Conservation (phyloP, 2,113 vertebrate genomes). For the Typhlomys cinereus region DNA sequence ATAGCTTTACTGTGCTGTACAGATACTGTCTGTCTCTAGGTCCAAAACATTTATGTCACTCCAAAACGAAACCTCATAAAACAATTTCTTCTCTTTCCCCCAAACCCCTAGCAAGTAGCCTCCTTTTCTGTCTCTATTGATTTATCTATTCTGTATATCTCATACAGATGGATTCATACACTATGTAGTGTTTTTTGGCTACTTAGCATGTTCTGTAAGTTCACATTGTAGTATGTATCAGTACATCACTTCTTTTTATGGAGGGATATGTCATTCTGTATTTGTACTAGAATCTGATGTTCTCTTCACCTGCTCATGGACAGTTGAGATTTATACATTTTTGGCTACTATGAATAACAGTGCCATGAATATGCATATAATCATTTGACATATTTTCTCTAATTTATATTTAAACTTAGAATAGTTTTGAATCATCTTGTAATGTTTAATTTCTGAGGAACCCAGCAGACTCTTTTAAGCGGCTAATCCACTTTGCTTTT, state of each 20-base stretch:
- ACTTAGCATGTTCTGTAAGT: neutral
- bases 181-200: neutral
- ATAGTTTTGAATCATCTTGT: neutral
- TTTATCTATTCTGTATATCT: neutral
- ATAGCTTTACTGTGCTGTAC: neutral
- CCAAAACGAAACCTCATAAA: neutral
- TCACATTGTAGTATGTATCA: neutral
- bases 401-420: neutral
- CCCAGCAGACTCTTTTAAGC: neutral
- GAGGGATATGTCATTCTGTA: neutral
- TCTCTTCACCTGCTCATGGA: neutral
- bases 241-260: neutral
- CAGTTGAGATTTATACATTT: neutral
- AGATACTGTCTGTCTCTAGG: neutral
- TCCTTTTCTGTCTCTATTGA: neutral
- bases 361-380: neutral
- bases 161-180: neutral
- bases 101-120: neutral
- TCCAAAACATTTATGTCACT: neutral
- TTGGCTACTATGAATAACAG: neutral
- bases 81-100: neutral
- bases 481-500: neutral
- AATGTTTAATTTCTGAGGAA: constrained; percentile 33
- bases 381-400: no score
- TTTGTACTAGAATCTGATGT: neutral